phyloP scores from a whole-genome alignment of 2,888 invertebrate species.

The Rhaphigaster nebulosa region DNA sequence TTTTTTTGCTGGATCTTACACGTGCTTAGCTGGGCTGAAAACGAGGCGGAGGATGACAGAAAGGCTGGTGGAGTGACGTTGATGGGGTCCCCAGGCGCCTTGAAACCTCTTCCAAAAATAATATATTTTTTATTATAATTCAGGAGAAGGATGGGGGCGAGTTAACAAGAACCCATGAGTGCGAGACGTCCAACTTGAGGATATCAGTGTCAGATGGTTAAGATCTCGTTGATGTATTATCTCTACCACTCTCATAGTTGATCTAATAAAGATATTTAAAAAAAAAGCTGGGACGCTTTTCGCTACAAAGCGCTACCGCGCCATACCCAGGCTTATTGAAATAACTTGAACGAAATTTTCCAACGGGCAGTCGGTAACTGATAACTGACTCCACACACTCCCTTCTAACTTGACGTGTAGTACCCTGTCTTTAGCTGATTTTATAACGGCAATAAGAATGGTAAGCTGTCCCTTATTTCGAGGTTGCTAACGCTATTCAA shows the following conservation, averaged over 20 bases:
- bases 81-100: slow-evolving; percentile 8
- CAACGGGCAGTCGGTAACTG: no score
- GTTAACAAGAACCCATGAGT: not conserved
- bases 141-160: not conserved
- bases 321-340: no score
- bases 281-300: not conserved
- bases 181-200: not conserved
- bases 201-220: not conserved
- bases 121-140: not conserved
- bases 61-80: slow-evolving; percentile 6
- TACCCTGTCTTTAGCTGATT: no score
- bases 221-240: not conserved
- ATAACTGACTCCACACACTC: no score
- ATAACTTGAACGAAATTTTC: no score
- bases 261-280: not conserved
- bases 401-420: no score
- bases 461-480: no score
- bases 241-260: not conserved
- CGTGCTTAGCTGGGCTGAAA: not conserved
- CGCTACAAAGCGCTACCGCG: no score
- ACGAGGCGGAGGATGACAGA: not conserved
- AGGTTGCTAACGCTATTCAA: no score
- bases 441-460: no score
- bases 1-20: not conserved
- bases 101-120: not conserved